A percentile compares a stretch with the other conserved stretches of the same genome.
Conservation (phyloP, 2,888 invertebrate species). For the Parelbella ahira region DNA sequence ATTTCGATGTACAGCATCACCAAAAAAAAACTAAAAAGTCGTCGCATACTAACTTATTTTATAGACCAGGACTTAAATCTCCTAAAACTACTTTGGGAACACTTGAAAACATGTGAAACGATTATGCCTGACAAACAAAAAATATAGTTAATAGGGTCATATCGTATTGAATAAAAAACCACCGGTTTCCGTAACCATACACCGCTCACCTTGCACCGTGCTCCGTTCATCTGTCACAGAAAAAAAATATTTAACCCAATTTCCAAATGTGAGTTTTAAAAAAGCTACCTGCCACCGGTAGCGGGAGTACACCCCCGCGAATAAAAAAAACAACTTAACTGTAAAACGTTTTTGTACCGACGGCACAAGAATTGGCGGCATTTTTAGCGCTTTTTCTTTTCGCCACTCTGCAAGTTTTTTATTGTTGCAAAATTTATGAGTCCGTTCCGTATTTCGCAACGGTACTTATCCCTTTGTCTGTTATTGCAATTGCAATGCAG, state of each 20-base stretch:
- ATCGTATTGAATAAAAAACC: constrained; percentile 53
- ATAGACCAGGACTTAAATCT: too few relatives aligned
- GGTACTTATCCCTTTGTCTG: constrained; percentile 57
- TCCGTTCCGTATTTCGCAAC: constrained; percentile 55
- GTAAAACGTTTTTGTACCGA: constrained; percentile 46
- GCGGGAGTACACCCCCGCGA: constrained; percentile 55
- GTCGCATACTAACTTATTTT: too few relatives aligned
- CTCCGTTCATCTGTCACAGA: constrained; percentile 59
- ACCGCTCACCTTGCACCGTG: constrained; percentile 70
- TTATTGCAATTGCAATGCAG: constrained; percentile 41
- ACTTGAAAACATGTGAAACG: constrained; percentile 51
- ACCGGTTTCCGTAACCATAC: constrained; percentile 72
- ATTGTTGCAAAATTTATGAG: constrained; percentile 58
- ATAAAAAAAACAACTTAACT: constrained; percentile 50
- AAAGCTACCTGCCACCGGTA: constrained; percentile 70
- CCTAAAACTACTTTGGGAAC: constrained; percentile 2
- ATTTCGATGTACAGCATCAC: too few relatives aligned
- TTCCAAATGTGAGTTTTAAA: constrained; percentile 58
- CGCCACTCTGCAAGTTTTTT: constrained; percentile 41
- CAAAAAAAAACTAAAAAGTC: too few relatives aligned
- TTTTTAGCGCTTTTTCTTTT: constrained; percentile 54
- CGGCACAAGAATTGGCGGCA: constrained; percentile 40
- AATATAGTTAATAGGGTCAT: constrained; percentile 64
- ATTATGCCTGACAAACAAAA: constrained; percentile 51
- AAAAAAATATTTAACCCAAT: constrained; percentile 72